Conservation (phyloP, 2,113 vertebrate species). For the Glareola pratincola region DNA sequence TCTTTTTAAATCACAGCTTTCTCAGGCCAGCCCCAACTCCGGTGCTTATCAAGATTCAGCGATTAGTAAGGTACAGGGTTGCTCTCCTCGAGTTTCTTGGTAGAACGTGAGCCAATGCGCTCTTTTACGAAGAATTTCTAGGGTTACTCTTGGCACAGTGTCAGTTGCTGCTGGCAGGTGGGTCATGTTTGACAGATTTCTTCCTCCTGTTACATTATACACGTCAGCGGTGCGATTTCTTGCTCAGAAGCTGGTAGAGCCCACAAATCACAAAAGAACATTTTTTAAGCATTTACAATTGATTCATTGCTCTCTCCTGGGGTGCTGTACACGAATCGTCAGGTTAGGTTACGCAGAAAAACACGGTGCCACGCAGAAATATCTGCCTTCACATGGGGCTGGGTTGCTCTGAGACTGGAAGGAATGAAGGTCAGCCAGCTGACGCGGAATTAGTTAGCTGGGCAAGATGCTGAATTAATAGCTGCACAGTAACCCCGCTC, state of each 20-base stretch:
- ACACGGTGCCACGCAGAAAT: fast-evolving
- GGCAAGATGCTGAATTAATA: not conserved
- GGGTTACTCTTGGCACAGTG: not conserved
- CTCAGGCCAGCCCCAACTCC: not conserved
- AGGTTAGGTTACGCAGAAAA: not conserved
- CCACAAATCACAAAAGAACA: not conserved
- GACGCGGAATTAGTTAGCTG: not conserved
- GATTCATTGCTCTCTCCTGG: not conserved
- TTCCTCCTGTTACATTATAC: not conserved
- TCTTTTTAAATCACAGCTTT: not conserved
- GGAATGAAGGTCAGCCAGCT: not conserved
- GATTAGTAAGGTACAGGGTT: not conserved
- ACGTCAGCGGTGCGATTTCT: not conserved
- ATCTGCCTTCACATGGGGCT: not conserved
- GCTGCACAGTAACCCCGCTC: not conserved
- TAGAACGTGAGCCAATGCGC: not conserved
- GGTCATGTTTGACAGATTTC: not conserved
- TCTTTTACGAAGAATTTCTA: not conserved
- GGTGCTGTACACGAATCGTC: fast-evolving
- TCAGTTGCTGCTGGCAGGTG: not conserved
- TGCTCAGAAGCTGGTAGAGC: not conserved
- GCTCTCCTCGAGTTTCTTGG: not conserved
- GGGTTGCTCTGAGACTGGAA: not conserved
- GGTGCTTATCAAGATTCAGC: not conserved
- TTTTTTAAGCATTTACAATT: not conserved